Percentiles rank a stretch among this genome's conserved stretches.
These are phyloP conservation scores for Choreutis nemorana DNA, from an alignment of 2,888 invertebrate species.

Conservation along the genomic window DNA sequence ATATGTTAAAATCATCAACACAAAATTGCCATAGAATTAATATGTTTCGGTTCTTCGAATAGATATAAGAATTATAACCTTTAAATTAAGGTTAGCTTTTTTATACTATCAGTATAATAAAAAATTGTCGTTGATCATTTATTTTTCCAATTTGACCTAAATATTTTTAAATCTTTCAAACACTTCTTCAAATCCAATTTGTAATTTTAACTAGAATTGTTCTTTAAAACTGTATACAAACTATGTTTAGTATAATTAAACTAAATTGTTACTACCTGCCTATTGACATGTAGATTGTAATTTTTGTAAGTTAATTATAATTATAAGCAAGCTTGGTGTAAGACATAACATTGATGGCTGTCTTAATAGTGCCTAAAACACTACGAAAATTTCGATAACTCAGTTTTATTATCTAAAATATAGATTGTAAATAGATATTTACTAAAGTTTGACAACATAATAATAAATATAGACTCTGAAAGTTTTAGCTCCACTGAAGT, in stretches of 20 bases:
- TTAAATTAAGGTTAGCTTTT: too few species aligned
- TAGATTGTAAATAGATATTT: constrained; percentile 42
- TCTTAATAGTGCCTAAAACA: constrained; percentile 67
- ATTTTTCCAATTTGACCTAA: too few species aligned
- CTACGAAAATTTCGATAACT: constrained; percentile 63
- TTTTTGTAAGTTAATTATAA: constrained; percentile 44
- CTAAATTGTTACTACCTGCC: constrained; percentile 59
- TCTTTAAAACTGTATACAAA: constrained; percentile 31
- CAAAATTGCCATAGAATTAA: too few species aligned
- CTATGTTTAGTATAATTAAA: constrained; percentile 37
- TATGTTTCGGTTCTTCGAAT: too few species aligned
- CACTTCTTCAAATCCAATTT: too few species aligned
- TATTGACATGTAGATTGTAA: constrained; percentile 60
- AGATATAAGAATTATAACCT: too few species aligned
- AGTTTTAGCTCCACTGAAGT: constrained; percentile 41
- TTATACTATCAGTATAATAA: too few species aligned
- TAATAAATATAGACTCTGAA: constrained; percentile 34
- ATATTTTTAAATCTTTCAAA: too few species aligned
- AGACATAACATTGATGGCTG: constrained; percentile 66
- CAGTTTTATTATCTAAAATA: constrained; percentile 51
- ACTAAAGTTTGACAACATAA: constrained; percentile 38
- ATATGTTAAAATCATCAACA: too few species aligned
- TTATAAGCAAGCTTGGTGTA: constrained; percentile 57
- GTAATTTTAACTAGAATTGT: too few species aligned
- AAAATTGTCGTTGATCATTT: too few species aligned